Evolutionary conservation across 2,888 invertebrate genomes (phyloP), one percentile per base, ranked within the genome.

Genomic region (Monopis laevigella): DNA sequence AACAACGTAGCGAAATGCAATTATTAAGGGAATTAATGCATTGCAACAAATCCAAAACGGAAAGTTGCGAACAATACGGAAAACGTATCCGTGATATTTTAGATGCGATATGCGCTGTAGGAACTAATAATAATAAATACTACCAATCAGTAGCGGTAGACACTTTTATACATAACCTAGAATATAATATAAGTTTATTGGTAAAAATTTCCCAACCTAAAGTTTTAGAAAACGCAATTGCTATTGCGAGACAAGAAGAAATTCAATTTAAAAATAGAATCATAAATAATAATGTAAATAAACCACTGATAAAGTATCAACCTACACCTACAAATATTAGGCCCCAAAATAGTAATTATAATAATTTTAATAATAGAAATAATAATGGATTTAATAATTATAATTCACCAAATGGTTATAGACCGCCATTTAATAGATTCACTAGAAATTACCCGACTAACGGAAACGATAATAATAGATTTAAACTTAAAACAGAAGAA

Each of bases 71-170:
- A n/a, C 3, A 16, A 2, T 35, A 35, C 12, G 35, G 35, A 18
- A 18, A 18, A 14, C 6, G 35, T 7, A 6, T 35, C n/a, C 13
- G 17, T 3, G 35, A 35, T 8, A 8, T 35, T 7, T 18, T 35
- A 4, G 35, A 35, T 19, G 35, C 35, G 3, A 18, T 35, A 10
- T 35, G 35, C 18, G 7, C n/a, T 3, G n/a, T 35, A 35, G 19
- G 19, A 2, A 18, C 11, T 3, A 2, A 16, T 4, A 10, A 16
- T 7, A 10, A 17, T 11, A 16, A 6, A 3, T 4, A 35, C 6
- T 35, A 35, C n/a, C 35, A 35, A 16, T 18, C 7, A 14, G 12
- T 35, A 8, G 35, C 35, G 19, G 18, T 35, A 17, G n/a, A 18
- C n/a, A 35, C 35, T n/a, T 35, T 35, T 18, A 10, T 18, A 19